Evolutionary conservation across 2,888 invertebrate species (phyloP).

Genomic region (Steinernema scapterisci): DNA sequence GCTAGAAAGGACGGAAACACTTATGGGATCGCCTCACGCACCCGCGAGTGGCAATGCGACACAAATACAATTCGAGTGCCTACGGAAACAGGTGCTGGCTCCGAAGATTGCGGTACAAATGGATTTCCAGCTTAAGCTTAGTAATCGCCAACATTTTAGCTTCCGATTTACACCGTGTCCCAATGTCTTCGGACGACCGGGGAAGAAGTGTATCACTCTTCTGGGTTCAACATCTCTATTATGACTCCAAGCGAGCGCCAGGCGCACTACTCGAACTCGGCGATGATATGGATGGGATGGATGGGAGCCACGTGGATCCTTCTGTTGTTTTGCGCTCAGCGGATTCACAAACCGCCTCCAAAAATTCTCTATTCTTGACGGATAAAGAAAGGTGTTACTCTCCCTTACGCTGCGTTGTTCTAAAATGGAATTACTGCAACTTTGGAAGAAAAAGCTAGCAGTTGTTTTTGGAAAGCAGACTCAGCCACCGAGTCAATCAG

Average conservation of each 20-base stretch:
- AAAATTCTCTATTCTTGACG: no score
- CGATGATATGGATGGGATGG: neutral
- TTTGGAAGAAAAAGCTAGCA: no score
- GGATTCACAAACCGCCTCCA: neutral
- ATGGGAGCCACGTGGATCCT: neutral
- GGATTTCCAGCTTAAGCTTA: no score
- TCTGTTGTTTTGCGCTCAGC: conserved; percentile 1
- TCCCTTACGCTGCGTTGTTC: no score
- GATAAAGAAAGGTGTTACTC: no score
- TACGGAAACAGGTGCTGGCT: conserved; percentile 36
- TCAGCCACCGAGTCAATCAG: no score
- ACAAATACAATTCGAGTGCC: conserved; percentile 38
- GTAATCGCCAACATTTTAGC: conserved; percentile 32
- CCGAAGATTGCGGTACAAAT: conserved; percentile 38
- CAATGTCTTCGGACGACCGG: conserved; percentile 40
- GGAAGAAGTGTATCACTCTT: conserved; percentile 38
- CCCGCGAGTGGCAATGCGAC: neutral
- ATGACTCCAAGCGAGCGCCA: neutral
- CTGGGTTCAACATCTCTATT: conserved; percentile 35
- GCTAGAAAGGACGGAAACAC: neutral
- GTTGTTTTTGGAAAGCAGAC: no score
- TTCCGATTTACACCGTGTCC: conserved; percentile 45
- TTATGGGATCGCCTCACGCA: neutral
- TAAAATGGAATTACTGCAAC: no score
- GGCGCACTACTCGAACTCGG: conserved; percentile 4